Evolutionary conservation across 1,140 invertebrate species (phyloP).

Genomic region (Atopsyche davidsoni): DNA sequence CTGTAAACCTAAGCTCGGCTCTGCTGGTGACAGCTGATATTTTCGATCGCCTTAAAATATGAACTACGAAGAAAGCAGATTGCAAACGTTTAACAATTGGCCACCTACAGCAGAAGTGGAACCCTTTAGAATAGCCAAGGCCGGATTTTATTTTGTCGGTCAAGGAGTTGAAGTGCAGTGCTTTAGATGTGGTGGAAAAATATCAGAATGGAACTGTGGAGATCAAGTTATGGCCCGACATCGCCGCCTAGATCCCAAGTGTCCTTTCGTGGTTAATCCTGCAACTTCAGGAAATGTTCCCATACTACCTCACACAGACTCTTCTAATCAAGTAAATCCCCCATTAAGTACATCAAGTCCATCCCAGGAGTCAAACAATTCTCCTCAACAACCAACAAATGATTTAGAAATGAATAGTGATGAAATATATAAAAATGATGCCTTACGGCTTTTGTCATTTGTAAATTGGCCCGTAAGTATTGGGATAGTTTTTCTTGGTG

Average conservation of each 20-base stretch:
- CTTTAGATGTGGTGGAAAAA: slow-evolving; percentile 55
- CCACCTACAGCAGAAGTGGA: slow-evolving; percentile 59
- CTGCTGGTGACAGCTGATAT: too few relatives aligned
- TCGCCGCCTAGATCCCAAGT: slow-evolving; percentile 56
- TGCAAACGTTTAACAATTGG: slow-evolving; percentile 67
- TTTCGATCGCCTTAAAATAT: too few relatives aligned
- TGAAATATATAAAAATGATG: slow-evolving; percentile 46
- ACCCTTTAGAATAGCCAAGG: slow-evolving; percentile 63
- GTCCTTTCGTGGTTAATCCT: slow-evolving; percentile 65
- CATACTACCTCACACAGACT: slow-evolving; percentile 25
- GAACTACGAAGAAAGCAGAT: slow-evolving; percentile 62
- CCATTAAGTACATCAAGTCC: too few relatives aligned
- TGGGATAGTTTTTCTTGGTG: too few relatives aligned
- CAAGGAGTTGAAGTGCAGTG: slow-evolving; percentile 64
- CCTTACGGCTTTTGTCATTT: slow-evolving; percentile 54
- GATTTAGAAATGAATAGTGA: too few relatives aligned
- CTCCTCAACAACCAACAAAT: too few relatives aligned
- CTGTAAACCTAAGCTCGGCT: too few relatives aligned
- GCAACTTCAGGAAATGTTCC: slow-evolving; percentile 60
- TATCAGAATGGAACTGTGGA: slow-evolving; percentile 69
- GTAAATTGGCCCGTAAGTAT: slow-evolving; percentile 57
- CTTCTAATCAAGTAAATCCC: background rate
- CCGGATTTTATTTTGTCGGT: slow-evolving; percentile 76
- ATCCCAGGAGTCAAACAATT: too few relatives aligned
- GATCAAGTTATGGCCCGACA: slow-evolving; percentile 66